Percentiles rank a stretch among this genome's conserved stretches.
Evolutionary conservation across 2,797 vertebrate species (phyloP).

Genomic region (Microctenopoma lineatum): DNA sequence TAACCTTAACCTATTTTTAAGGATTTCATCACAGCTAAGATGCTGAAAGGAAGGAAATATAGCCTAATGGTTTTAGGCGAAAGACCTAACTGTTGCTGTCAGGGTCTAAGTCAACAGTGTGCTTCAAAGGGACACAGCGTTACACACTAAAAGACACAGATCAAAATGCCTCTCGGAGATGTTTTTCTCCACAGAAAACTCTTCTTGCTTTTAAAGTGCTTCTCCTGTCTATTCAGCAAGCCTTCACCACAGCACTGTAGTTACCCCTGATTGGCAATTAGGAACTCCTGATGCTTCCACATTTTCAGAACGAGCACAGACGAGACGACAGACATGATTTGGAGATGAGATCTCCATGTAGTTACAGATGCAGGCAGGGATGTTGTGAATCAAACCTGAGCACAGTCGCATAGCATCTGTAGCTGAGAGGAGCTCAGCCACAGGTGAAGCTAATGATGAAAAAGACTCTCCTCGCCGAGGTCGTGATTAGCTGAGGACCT

Average conservation of each 20-base stretch:
- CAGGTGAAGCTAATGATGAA: constrained; percentile 58
- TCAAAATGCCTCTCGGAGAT: constrained; percentile 23
- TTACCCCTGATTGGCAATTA: constrained; percentile 66
- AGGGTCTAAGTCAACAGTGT: constrained; percentile 16
- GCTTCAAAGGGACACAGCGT: constrained; percentile 30
- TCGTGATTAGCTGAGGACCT: constrained; percentile 56
- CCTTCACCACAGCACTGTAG: constrained; percentile 9
- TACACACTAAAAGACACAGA: constrained; percentile 6
- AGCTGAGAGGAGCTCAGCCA: constrained; percentile 35
- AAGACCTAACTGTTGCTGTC: constrained; percentile 4
- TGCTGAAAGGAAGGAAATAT: constrained; percentile 21
- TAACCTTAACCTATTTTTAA: constrained; percentile 3
- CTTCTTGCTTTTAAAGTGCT: constrained; percentile 26
- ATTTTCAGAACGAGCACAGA: constrained; percentile 21
- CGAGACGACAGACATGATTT: constrained; percentile 39
- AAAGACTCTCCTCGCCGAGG: constrained; percentile 23
- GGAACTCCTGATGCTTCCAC: constrained; percentile 23
- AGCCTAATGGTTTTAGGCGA: constrained; percentile 1
- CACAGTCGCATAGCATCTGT: constrained; percentile 43
- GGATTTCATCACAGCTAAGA: constrained; percentile 36
- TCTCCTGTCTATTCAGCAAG: constrained; percentile 11
- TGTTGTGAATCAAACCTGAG: constrained; percentile 49
- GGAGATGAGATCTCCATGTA: constrained; percentile 49
- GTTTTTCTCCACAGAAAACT: constrained; percentile 6
- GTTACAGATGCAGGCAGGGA: constrained; percentile 28